A percentile compares a stretch with the other conserved stretches of the same genome.
Conservation (phyloP, 2,888 invertebrate genomes). For the Hedya salicella region DNA sequence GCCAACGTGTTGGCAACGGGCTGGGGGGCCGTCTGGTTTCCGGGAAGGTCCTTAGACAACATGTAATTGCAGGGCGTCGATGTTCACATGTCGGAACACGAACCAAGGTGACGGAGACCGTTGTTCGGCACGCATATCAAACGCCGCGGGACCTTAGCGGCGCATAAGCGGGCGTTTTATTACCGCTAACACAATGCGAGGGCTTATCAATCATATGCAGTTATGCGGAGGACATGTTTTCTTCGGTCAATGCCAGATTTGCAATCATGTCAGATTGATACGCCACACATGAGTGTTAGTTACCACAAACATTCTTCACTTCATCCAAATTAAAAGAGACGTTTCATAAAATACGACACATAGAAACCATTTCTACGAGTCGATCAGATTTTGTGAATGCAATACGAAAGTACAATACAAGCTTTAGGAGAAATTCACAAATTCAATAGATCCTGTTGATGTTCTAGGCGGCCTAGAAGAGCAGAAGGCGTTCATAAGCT, state of each 20-base stretch:
- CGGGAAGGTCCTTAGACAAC: conserved; percentile 70
- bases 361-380: too few relatives aligned
- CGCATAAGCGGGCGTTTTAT: conserved; percentile 52
- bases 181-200: conserved; percentile 23
- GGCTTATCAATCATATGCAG: conserved; percentile 29
- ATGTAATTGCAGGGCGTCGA: conserved; percentile 67
- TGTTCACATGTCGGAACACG: conserved; percentile 61
- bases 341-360: too few relatives aligned
- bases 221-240: conserved; percentile 14
- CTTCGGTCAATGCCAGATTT: conserved; percentile 19
- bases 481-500: too few relatives aligned
- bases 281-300: neutral
- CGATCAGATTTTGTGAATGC: too few relatives aligned
- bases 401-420: too few relatives aligned
- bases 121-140: conserved; percentile 50
- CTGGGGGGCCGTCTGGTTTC: conserved; percentile 59
- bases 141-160: conserved; percentile 51
- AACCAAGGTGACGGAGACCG: conserved; percentile 58
- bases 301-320: neutral
- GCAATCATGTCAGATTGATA: conserved; percentile 4
- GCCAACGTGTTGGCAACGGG: conserved; percentile 49
- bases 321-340: too few relatives aligned
- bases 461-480: too few relatives aligned
- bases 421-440: too few relatives aligned
- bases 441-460: too few relatives aligned